Conservation (phyloP, 2,888 invertebrate genomes). For the Nymphalis urticae region DNA sequence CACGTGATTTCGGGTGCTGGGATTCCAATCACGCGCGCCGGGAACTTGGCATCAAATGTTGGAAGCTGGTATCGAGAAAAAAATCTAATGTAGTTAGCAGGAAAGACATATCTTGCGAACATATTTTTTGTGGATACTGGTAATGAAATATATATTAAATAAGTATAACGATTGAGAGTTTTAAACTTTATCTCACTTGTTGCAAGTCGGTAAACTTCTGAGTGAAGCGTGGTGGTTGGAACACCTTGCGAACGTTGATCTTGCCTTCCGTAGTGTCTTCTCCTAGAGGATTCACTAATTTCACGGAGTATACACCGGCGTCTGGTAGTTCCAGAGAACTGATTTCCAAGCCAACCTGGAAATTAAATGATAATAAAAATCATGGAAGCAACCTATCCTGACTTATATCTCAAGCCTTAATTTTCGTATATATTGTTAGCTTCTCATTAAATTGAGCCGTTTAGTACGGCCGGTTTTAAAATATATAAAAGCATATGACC, state of each 20-base stretch:
- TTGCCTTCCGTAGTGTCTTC: slow-evolving; percentile 86
- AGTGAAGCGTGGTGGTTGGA: slow-evolving; percentile 89
- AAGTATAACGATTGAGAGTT: not conserved
- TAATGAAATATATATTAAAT: too few species aligned
- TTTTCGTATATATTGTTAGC: too few species aligned
- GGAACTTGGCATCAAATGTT: slow-evolving; percentile 90
- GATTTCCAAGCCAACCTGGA: slow-evolving; percentile 86
- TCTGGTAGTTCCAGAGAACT: slow-evolving; percentile 86
- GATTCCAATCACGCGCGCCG: slow-evolving; percentile 89
- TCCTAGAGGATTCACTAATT: slow-evolving; percentile 88
- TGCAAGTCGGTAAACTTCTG: slow-evolving; percentile 83
- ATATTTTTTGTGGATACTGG: too few species aligned
- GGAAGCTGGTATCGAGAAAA: slow-evolving; percentile 77
- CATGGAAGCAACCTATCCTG: not conserved
- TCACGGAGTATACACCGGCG: slow-evolving; percentile 90
- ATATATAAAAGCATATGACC: not conserved
- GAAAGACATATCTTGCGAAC: too few species aligned
- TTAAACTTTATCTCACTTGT: slow-evolving; percentile 54
- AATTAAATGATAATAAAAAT: not conserved
- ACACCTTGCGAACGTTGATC: slow-evolving; percentile 89
- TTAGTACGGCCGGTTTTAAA: not conserved
- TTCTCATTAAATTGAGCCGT: too few species aligned
- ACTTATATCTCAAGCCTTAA: too few species aligned
- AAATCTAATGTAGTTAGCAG: too few species aligned
- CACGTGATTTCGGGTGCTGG: slow-evolving; percentile 93